Base-by-base conservation (phyloP, 2,888 invertebrate species). In the Galeopsomyia nigrocyanea region DNA sequence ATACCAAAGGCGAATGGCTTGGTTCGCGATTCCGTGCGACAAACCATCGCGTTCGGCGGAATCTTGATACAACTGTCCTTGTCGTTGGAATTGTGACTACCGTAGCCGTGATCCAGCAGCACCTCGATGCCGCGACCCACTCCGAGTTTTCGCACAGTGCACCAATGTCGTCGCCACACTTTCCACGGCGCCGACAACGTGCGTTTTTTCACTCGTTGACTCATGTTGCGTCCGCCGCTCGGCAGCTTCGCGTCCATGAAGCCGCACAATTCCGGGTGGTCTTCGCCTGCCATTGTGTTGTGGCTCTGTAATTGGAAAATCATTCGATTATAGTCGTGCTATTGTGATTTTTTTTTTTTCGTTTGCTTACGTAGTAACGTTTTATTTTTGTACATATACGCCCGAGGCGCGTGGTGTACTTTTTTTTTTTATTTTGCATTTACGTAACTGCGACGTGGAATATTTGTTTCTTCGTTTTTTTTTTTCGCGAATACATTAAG, bases 1-100 rank as follows among this genome's bases (percentile, higher is more conserved):
- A 93, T 89, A 3, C 92, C 92, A 81, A 93, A 93, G 14, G 92
- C 92, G 80, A 90, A 90, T 47, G 90, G 90, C 77, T 92, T 91
- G 3, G 92, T 90, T 78, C 90, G 89, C 17, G 92, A 92, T 80
- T 91, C 90, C 3, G 92, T 90, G 70, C 92, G 87, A 73, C 90
- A 90, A 39, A 92, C 88, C 31, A 90, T 86, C 63, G 91, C 89
- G 57, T 90, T 90, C 19, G 88, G 82, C 0, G 92, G 91, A 71
- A 92, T 86, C 75, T 79, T 80, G n/a, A 84, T 78, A 3, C 80
- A 80, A 70, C 78, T 81, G 31, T 81, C 79, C 13, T 81, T 81
- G 16, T 82, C 83, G 53, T 79, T 47, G 9, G 68, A 3, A 6
- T 17, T 62, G 17, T 75, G 58, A 46, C n/a, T 13, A 13, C 60